These are phyloP conservation scores for Platysteira castanea DNA, from an alignment of 2,113 vertebrate species.

Conservation along the genomic window DNA sequence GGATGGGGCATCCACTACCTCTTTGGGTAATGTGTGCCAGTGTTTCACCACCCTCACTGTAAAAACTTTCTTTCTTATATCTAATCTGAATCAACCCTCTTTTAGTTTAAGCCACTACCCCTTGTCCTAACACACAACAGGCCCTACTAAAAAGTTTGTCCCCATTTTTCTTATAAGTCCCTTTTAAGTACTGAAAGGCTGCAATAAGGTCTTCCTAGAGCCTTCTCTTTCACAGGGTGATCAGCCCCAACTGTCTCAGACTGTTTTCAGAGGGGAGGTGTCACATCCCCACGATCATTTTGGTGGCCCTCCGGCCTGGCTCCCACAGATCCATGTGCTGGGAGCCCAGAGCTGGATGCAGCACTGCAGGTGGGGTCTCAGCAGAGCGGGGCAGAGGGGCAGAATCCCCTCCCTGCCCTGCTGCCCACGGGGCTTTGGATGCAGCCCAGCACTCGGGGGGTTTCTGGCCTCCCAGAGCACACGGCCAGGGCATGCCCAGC, in stretches of 20 bases:
- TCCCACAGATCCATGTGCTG: neutral
- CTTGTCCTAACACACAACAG: neutral
- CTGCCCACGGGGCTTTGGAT: neutral
- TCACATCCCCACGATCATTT: neutral
- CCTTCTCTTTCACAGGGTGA: neutral
- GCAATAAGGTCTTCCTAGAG: neutral
- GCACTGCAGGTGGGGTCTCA: neutral
- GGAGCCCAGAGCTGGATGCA: neutral
- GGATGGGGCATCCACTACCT: too few species aligned
- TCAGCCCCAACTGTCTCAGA: neutral
- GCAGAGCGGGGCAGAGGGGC: rapidly evolving
- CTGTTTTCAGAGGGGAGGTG: neutral
- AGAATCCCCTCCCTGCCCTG: neutral
- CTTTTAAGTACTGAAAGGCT: neutral
- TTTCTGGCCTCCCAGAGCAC: neutral
- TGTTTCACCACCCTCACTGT: neutral
- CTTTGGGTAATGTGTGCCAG: neutral
- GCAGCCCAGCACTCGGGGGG: neutral
- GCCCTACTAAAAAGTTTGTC: neutral
- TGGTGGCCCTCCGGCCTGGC: rapidly evolving
- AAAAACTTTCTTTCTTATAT: neutral
- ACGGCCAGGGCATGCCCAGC: rapidly evolving
- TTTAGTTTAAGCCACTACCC: neutral
- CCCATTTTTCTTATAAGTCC: neutral
- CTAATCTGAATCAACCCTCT: neutral